Base-by-base conservation (phyloP, 2,888 invertebrate species). In the Agrochola lota region DNA sequence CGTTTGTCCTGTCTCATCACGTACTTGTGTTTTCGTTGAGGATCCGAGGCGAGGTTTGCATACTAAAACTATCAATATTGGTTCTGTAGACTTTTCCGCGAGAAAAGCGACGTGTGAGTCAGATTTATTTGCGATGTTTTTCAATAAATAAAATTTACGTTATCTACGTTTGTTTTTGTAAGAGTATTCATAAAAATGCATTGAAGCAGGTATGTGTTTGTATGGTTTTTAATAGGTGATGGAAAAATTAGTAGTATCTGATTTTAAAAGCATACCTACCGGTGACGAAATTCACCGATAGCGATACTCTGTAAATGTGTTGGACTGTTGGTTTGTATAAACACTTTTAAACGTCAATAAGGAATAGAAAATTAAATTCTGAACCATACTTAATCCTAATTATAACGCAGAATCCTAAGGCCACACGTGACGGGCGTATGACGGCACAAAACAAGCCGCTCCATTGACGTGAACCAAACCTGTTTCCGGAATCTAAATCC, bases 61-160 rank as follows among this genome's bases (percentile, higher is more conserved):
- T 83, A 80, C 43, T n/a, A 30, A 60, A 69, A 55, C 71, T 71
- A 75, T 66, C 60, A 67, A 81, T 85, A 70, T 74, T 60, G 57
- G 57, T 55, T 67, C 59, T 66, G 20, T 59, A 46, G 40, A 74
- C 9, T 64, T 75, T 70, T 66, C 40, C 17, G 17, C 30, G 26
- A 59, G 63, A 52, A 68, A 52, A 67, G 17, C 3, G n/a, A 49
- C 49, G 20, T 52, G 30, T 57, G 40, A 40, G 49, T 75, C 26
- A 81, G 66, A 57, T 84, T 81, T 55, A 1, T 63, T 52, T 70
- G 30, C 6, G 12, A 67, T 55, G 35, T 72, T 67, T 72, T 52
- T 72, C 5, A 63, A 71, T 11, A 3, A 40, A 12, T 55, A 17
- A 1, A 23, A 46, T 63, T 35, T 46, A 23, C 17, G 23, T 49